Evolutionary conservation across 2,797 vertebrate species (phyloP), one percentile per base, ranked within the genome.

Genomic region (Poeciliopsis presidionis): DNA sequence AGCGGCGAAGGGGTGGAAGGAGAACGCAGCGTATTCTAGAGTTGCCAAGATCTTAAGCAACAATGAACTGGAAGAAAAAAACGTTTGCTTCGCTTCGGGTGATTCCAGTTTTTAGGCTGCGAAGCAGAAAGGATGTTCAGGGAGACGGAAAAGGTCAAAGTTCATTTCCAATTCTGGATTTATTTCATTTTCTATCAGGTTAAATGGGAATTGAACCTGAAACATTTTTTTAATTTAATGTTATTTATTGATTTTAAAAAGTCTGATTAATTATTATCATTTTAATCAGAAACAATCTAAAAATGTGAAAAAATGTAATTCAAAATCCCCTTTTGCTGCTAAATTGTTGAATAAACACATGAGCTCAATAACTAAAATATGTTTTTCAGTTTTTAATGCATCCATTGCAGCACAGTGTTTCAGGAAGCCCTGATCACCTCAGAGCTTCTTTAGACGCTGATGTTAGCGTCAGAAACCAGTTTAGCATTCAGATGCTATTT

Each of bases 41-140:
- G 76, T 80, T 87, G 88, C 89, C 2, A 16, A 93, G 90, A 88
- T 92, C 80, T 84, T 85, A 88, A 87, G 90, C 85, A 91, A 91
- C 76, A 33, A 36, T 74, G 70, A 81, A 83, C 73, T 20, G 13
- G 33, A 76, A 67, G 1, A 71, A 87, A 13, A 28, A 46, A 78
- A 53, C 47, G 72, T 83, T 71, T 36, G 36, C 36, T 39, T 39
- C 36, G 73, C 77, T 85, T 55, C 3, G 73, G 88, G 90, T 90
- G 82, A 87, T 90, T 91, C 86, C 88, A 81, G 76, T 74, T 55
- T 28, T 30, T 33, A n/a, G 70, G 49, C 30, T 79, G 13, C 79
- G 74, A 36, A 67, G 70, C 57, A 7, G 47, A 25, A 8, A 59
- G 80, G 83, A 46, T 49, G 78, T 72, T 86, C 18, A 41, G 45